Evolutionary conservation across 23 tunicate species (phyloP).

Genomic region (Styela plicata): DNA sequence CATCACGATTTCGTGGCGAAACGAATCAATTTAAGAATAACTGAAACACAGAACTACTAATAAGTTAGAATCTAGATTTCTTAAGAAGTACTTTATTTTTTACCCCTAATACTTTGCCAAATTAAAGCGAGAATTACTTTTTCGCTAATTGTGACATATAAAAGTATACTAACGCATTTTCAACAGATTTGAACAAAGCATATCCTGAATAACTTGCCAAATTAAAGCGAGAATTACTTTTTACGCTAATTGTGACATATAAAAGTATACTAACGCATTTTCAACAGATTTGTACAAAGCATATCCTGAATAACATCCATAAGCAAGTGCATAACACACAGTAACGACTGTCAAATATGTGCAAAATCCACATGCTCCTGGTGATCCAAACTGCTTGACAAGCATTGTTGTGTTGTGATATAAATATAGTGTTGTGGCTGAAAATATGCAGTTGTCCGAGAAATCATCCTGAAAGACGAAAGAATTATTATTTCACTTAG

Average conservation of each 20-base stretch:
- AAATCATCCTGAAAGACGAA: constrained; percentile 60
- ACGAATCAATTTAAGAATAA: no score
- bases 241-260: no score
- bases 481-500: no score
- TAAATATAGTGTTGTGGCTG: constrained; percentile 23
- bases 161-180: constrained; percentile 59
- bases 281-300: constrained; percentile 73
- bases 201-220: constrained; percentile 58
- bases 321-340: constrained; percentile 45
- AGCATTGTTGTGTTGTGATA: constrained; percentile 26
- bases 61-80: no score
- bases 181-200: constrained; percentile 65
- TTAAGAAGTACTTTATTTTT: no score
- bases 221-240: no score
- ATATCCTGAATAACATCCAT: constrained; percentile 75
- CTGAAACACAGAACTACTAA: no score
- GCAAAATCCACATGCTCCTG: constrained; percentile 66
- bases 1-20: no score
- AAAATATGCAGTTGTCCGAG: constrained; percentile 58
- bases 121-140: neutral
- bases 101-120: no score
- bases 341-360: constrained; percentile 79
- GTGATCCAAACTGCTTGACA: constrained; percentile 44
- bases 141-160: neutral
- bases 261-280: constrained; percentile 63